Evolutionary conservation across 2,113 vertebrate species (phyloP).

Genomic region (Cervus canadensis): DNA sequence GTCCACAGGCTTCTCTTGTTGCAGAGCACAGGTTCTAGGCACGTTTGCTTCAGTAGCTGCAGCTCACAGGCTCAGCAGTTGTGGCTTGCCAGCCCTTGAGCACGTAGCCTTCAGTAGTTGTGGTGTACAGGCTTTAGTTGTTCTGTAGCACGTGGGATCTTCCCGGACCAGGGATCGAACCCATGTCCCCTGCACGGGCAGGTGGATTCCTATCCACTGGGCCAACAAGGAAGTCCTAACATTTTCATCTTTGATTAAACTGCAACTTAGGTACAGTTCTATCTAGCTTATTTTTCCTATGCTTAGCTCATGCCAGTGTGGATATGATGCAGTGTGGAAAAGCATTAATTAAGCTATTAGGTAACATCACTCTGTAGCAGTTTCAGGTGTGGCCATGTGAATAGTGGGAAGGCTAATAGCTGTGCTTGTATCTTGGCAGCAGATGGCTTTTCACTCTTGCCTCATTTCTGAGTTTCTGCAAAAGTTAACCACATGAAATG

Average conservation of each 20-base stretch:
- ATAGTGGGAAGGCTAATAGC: neutral
- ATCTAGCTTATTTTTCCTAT: neutral
- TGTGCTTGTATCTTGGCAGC: conserved; percentile 3
- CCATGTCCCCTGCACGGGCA: neutral
- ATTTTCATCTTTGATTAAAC: neutral
- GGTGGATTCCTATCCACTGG: neutral
- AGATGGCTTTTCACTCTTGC: conserved; percentile 31
- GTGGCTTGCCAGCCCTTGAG: neutral
- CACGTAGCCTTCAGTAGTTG: neutral
- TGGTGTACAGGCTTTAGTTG: neutral
- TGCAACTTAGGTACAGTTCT: neutral
- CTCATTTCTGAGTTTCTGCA: conserved; percentile 7
- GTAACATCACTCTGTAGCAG: neutral
- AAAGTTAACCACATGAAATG: conserved; percentile 18
- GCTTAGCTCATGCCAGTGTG: neutral
- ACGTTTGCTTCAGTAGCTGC: neutral
- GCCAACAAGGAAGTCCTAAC: neutral
- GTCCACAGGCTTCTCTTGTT: neutral
- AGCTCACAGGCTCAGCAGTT: neutral
- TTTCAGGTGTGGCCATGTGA: conserved; percentile 28
- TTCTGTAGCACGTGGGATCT: neutral
- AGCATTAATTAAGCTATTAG: neutral
- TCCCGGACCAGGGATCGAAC: neutral
- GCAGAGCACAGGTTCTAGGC: neutral
- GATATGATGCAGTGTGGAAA: neutral